These are phyloP conservation scores for Aythya fuligula DNA, from an alignment of 2,797 vertebrate genomes.

Conservation along the genomic window DNA sequence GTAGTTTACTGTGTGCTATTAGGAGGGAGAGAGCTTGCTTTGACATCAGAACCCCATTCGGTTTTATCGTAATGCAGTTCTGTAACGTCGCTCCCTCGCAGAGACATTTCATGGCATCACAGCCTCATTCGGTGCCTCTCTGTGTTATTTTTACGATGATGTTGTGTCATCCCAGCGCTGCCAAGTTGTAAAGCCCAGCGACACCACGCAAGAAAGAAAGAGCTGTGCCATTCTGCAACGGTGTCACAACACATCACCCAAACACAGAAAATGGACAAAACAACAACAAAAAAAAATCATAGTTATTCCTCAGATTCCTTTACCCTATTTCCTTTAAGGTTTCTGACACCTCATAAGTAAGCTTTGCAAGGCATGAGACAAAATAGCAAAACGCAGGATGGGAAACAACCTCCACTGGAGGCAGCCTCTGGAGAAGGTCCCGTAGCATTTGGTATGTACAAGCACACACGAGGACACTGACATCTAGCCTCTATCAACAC, in stretches of 20 bases:
- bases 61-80: not conserved
- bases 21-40: not conserved
- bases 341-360: not conserved
- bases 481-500: not conserved
- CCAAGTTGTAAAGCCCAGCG: not conserved
- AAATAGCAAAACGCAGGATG: not conserved
- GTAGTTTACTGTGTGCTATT: constrained; percentile 8
- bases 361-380: not conserved
- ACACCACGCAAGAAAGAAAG: rapidly evolving
- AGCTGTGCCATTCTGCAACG: not conserved
- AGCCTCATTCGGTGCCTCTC: not conserved
- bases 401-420: not conserved
- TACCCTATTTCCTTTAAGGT: not conserved
- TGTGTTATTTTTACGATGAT: not conserved
- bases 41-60: not conserved
- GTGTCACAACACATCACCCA: not conserved
- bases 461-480: not conserved
- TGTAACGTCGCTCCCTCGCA: not conserved
- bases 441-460: not conserved
- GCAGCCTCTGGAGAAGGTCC: constrained; percentile 7
- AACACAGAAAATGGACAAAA: not conserved
- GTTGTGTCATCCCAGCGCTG: not conserved
- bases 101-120: not conserved
- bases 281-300: rapidly evolving
- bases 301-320: not conserved